A percentile compares a stretch with the other conserved stretches of the same genome.
Conservation (phyloP, 2,888 invertebrate genomes). For the Pachymerium ferrugineum region DNA sequence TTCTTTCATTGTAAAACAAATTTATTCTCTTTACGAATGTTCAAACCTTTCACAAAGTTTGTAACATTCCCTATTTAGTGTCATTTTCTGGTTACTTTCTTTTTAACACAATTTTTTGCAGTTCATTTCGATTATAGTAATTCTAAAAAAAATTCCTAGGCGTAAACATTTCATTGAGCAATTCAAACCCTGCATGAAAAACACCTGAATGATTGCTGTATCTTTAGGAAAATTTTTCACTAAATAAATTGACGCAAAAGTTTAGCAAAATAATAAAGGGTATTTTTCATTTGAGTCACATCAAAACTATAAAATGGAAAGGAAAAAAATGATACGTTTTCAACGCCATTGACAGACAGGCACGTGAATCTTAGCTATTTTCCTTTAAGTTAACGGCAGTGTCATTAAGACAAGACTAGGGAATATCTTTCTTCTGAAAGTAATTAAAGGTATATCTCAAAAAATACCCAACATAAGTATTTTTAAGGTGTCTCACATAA, state of each 20-base stretch:
- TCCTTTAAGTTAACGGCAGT: not conserved
- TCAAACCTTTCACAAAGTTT: not conserved
- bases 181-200: slow-evolving; percentile 9
- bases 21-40: not conserved
- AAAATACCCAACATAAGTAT: no score
- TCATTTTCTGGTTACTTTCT: no score
- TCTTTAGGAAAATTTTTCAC: not conserved
- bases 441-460: not conserved
- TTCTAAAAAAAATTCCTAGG: no score
- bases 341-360: no score
- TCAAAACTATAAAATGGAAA: no score
- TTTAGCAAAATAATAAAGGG: no score
- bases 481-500: no score
- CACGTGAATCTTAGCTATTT: not conserved
- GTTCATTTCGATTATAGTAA: no score
- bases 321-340: no score
- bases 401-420: slow-evolving; percentile 4
- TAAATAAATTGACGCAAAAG: no score
- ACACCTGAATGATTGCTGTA: not conserved
- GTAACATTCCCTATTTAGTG: not conserved
- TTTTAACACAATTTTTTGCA: no score
- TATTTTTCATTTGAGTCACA: no score
- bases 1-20: not conserved
- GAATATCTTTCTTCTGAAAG: not conserved
- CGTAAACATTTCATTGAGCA: not conserved